Conservation (phyloP, 2,113 vertebrate genomes). For the Jaculus jaculus region DNA sequence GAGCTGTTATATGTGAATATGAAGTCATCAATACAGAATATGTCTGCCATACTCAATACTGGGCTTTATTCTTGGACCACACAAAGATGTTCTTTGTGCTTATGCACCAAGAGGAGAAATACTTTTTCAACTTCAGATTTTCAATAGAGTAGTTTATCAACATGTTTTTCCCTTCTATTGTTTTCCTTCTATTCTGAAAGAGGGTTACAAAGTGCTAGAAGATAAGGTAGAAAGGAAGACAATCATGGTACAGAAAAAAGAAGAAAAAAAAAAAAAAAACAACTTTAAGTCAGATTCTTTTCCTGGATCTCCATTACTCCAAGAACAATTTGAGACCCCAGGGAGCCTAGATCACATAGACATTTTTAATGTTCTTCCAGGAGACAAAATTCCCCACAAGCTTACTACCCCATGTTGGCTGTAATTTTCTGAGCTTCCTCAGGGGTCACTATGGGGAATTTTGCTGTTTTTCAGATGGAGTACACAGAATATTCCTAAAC, state of each 20-base stretch:
- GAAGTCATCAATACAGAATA: not conserved
- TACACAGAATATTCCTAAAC: not conserved
- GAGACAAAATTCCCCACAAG: not conserved
- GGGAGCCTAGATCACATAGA: not conserved
- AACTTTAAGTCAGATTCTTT: not conserved
- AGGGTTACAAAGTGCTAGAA: not conserved
- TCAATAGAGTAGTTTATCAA: too few relatives aligned
- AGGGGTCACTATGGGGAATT: not conserved
- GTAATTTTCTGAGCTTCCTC: not conserved
- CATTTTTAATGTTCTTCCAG: not conserved
- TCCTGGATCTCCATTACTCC: not conserved
- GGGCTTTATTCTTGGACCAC: too few relatives aligned
- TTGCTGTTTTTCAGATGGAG: not conserved
- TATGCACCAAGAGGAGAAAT: too few relatives aligned
- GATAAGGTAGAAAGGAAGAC: not conserved
- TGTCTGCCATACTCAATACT: not conserved
- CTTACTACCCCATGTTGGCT: not conserved
- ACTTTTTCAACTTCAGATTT: too few relatives aligned
- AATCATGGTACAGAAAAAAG: not conserved
- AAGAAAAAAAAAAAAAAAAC: not conserved
- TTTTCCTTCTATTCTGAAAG: too few relatives aligned
- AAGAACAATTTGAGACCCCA: not conserved
- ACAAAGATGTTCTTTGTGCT: too few relatives aligned
- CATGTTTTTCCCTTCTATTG: too few relatives aligned
- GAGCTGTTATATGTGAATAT: too few relatives aligned